These are phyloP conservation scores for Lutjanus erythropterus DNA, from an alignment of 2,113 vertebrate species.

Conservation along the genomic window DNA sequence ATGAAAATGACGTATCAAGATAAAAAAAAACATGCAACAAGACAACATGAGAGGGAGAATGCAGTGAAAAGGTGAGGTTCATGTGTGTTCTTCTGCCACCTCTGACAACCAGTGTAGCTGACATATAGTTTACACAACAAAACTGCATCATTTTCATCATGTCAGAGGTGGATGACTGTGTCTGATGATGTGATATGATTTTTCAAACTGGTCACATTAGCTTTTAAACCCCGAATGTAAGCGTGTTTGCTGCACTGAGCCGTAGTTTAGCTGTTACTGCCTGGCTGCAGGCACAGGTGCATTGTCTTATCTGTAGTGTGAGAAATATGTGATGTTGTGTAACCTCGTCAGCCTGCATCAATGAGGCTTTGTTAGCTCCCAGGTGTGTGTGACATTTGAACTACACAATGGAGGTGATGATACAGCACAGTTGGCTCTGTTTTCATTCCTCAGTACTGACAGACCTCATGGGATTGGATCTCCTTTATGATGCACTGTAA, in stretches of 20 bases:
- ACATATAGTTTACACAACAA: neutral
- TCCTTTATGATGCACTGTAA: neutral
- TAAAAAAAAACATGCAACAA: too few relatives aligned
- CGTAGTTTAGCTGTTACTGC: neutral
- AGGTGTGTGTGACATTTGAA: conserved; percentile 50
- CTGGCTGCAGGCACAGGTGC: conserved; percentile 4
- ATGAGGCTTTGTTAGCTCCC: conserved; percentile 65
- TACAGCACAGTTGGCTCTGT: conserved; percentile 1
- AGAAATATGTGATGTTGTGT: conserved; percentile 55
- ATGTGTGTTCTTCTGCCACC: too few relatives aligned
- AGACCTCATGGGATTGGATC: neutral
- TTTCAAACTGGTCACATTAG: neutral
- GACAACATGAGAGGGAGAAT: too few relatives aligned
- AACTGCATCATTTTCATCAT: neutral
- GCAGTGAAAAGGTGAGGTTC: too few relatives aligned
- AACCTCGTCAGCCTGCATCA: conserved; percentile 49
- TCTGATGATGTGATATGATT: neutral
- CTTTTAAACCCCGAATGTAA: neutral
- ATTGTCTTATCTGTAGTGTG: conserved; percentile 40
- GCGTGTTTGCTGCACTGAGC: neutral
- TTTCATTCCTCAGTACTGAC: conserved; percentile 9
- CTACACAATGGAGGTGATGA: conserved; percentile 39
- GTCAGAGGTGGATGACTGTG: neutral
- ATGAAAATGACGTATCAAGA: too few relatives aligned
- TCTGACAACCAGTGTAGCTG: neutral